These are phyloP conservation scores for Diacarnus erythraeanus DNA, from an alignment of 37 sponge, comb jelly and placozoan genomes.

Conservation along the genomic window DNA sequence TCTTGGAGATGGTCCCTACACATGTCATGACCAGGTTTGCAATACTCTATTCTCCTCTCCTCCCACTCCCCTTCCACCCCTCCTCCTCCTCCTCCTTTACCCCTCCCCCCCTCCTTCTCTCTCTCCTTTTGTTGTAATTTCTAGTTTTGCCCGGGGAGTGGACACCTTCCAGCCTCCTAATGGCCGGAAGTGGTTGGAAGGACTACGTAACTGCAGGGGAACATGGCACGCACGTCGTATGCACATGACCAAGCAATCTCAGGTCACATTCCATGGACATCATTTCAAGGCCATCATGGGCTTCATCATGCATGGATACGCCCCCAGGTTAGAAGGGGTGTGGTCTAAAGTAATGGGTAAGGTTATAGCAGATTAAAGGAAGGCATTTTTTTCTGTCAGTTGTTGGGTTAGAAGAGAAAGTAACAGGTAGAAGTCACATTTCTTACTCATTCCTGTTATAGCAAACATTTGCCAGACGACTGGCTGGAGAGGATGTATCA, in stretches of 20 bases:
- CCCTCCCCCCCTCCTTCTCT: not conserved
- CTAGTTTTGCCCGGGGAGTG: conserved; percentile 57
- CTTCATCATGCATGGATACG: conserved; percentile 81
- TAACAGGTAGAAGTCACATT: not conserved
- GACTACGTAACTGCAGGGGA: conserved; percentile 75
- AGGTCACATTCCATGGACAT: conserved; percentile 85
- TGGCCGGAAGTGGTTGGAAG: conserved; percentile 79
- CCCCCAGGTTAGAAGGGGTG: conserved; percentile 67
- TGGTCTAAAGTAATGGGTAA: not conserved
- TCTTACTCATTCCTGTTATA: not conserved
- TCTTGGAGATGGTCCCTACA: conserved; percentile 75
- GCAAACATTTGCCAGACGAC: conserved; percentile 89
- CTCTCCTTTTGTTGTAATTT: not conserved
- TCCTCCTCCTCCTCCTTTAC: too few relatives aligned
- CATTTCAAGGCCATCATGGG: conserved; percentile 94
- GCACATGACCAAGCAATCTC: conserved; percentile 82
- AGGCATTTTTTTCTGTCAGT: not conserved
- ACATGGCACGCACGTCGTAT: conserved; percentile 79
- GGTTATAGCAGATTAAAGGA: not conserved
- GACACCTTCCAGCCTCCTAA: conserved; percentile 60
- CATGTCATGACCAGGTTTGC: conserved; percentile 69
- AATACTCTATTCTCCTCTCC: not conserved
- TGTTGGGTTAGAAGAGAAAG: too few relatives aligned
- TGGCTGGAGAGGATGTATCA: conserved; percentile 95
- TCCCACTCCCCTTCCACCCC: too few relatives aligned